These are phyloP conservation scores for Cryptocheilus praepositus DNA, from an alignment of 2,888 invertebrate species.

Conservation along the genomic window DNA sequence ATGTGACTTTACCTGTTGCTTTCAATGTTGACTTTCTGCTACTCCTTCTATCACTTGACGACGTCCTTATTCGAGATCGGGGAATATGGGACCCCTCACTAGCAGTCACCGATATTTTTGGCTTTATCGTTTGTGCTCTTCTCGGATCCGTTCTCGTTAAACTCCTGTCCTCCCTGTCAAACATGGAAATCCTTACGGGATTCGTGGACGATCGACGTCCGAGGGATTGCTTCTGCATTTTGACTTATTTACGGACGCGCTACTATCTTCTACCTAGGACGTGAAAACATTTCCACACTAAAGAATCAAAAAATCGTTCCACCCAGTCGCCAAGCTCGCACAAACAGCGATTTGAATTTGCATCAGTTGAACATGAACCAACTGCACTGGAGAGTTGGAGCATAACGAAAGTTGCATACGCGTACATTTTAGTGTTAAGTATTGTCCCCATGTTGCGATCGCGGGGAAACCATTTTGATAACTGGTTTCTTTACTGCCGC, in stretches of 20 bases:
- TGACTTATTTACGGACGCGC: neutral
- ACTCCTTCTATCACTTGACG: slow-evolving; percentile 43
- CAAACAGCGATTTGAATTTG: too few relatives aligned
- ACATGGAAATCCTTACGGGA: slow-evolving; percentile 57
- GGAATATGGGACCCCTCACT: slow-evolving; percentile 62
- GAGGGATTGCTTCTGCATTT: slow-evolving; percentile 28
- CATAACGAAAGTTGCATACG: too few relatives aligned
- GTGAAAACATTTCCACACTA: too few relatives aligned
- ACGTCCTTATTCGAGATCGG: slow-evolving; percentile 56
- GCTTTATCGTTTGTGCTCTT: slow-evolving; percentile 45
- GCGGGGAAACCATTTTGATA: too few relatives aligned
- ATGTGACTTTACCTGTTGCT: slow-evolving; percentile 40
- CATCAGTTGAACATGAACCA: too few relatives aligned
- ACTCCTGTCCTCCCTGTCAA: slow-evolving; percentile 56
- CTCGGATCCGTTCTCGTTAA: slow-evolving; percentile 46
- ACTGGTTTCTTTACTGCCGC: too few relatives aligned
- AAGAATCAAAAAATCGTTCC: too few relatives aligned
- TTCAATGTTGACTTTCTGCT: slow-evolving; percentile 53
- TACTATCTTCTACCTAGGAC: too few relatives aligned
- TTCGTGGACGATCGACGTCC: slow-evolving; percentile 61
- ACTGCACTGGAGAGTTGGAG: too few relatives aligned
- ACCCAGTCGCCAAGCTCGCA: too few relatives aligned
- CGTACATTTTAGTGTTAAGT: too few relatives aligned
- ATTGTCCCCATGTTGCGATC: too few relatives aligned
- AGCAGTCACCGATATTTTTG: slow-evolving; percentile 35